Percentiles rank a stretch among this genome's conserved stretches.
Evolutionary conservation across 2,797 vertebrate species (phyloP).

Genomic region (Neopelma chrysocephalum): DNA sequence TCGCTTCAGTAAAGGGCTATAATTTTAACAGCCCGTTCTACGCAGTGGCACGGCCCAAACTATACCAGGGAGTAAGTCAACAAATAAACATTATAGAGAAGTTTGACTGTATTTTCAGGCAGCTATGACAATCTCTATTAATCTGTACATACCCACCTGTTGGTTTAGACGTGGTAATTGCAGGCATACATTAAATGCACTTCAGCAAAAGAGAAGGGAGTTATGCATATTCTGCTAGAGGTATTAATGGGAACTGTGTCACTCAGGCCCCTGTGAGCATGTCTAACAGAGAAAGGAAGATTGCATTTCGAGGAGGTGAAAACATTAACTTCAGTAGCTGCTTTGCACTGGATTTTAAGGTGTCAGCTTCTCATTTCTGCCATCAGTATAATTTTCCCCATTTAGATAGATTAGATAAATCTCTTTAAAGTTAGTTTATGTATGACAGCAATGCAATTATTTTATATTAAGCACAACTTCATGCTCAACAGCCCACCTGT

Average conservation of each 20-base stretch:
- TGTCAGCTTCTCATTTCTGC: not conserved
- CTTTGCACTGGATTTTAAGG: not conserved
- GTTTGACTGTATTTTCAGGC: not conserved
- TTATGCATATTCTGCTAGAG: not conserved
- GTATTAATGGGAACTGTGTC: not conserved
- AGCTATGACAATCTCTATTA: not conserved
- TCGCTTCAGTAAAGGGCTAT: fast-evolving
- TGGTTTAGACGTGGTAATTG: not conserved
- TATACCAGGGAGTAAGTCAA: not conserved
- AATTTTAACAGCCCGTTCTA: not conserved
- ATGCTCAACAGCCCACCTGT: not conserved
- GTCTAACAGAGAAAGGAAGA: not conserved
- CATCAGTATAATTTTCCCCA: not conserved
- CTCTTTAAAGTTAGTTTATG: not conserved
- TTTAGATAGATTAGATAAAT: not conserved
- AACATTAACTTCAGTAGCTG: not conserved
- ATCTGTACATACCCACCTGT: no score
- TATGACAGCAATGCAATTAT: not conserved
- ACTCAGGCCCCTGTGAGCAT: not conserved
- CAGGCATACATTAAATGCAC: not conserved
- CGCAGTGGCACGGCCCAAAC: not conserved
- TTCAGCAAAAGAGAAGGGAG: not conserved
- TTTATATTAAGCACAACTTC: not conserved
- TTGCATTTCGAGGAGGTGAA: not conserved
- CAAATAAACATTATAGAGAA: not conserved